Evolutionary conservation across 2,797 vertebrate genomes (phyloP), one percentile per base, ranked within the genome.

Genomic region (Tragopan temminckii): DNA sequence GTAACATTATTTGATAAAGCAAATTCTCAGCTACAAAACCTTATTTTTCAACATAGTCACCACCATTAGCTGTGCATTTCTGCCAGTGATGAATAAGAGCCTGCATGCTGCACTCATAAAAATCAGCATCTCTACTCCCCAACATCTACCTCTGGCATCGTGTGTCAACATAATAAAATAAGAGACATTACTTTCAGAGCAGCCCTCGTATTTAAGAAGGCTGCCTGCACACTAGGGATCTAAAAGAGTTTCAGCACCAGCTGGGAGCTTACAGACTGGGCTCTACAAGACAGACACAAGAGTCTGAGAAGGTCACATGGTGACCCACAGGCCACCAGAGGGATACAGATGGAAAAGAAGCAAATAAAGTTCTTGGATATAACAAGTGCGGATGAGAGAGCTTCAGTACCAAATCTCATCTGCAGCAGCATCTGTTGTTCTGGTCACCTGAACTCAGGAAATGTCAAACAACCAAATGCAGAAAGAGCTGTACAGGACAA

Each of bases 341-440:
- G 10, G 21, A 66, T 57, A 40, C 40, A 78, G 36, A 36, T 31
- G 14, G 50, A 46, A 66, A 74, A 66, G 57, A 57, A 72, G 25
- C 29, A 68, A 58, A 40, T 0, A 1, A 11, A 46, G 48, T 5
- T 36, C 4, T 29, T 18, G 53, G 20, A 8, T 19, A 6, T 7
- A 21, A 31, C 68, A 36, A 50, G 13, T 7, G 11, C 1, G 0
- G 20, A 23, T 11, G 31, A 1, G 0, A 52, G 14, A 52, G 79
- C 74, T 62, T 36, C 67, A 70, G 50, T 46, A 33, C 27, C 67
- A 78, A 11, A 52, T 35, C 0, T 0, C 58, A 21, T 62, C 40
- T 67, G 36, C 0, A 0, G 7, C 33, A 74, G 3, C 19, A 9
- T 66, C 46, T 1, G 0, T 78, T 76, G 52, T 64, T 77, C 0